phyloP scores from a whole-genome alignment of 1,140 invertebrate species.

The Cecropterus lyciades region DNA sequence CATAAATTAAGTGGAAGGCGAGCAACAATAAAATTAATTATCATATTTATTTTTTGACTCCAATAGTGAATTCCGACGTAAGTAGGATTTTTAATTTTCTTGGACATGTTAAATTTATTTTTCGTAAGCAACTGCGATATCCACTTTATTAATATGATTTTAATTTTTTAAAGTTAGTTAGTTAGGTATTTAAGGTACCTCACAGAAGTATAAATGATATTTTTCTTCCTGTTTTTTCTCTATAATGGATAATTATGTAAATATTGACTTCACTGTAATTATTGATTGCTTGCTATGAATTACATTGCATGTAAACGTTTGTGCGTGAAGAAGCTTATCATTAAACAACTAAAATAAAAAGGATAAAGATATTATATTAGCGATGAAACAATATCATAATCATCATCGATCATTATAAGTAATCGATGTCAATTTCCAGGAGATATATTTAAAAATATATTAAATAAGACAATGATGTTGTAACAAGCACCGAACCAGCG shows the following conservation, averaged over 20 bases:
- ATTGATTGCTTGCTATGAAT: neutral
- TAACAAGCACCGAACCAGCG: constrained; percentile 46
- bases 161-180: no score
- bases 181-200: no score
- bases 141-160: no score
- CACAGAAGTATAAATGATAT: neutral
- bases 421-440: no score
- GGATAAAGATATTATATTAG: neutral
- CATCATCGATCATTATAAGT: neutral
- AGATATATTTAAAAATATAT: constrained; percentile 19
- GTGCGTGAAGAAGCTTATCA: neutral
- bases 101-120: no score
- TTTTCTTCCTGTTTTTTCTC: neutral
- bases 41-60: constrained; percentile 10
- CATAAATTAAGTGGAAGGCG: constrained; percentile 11
- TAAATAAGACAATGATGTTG: constrained; percentile 56
- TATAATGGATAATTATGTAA: neutral
- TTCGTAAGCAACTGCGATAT: no score
- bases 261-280: neutral
- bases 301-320: neutral
- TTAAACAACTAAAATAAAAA: neutral
- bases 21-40: constrained; percentile 14
- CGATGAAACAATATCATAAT: constrained; percentile 6
- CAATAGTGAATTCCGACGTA: constrained; percentile 1
- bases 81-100: neutral